Base-by-base conservation (phyloP, 2,797 vertebrate genomes). In the Xenentodon cancila region DNA sequence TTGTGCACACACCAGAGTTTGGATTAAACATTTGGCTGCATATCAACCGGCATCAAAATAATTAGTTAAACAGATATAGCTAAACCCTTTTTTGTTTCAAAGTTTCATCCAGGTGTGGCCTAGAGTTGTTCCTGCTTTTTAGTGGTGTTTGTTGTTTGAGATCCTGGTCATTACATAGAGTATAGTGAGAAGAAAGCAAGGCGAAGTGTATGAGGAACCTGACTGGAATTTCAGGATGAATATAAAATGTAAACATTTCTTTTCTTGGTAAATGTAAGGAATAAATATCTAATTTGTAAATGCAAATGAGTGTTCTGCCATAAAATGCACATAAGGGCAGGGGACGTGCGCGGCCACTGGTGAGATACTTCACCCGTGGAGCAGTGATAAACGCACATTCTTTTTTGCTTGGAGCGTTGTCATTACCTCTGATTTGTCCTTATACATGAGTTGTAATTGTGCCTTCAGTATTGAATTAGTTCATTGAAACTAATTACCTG, bases 381-480 rank as follows among this genome's bases (percentile, higher is more conserved):
- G 22, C 17, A 55, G 20, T 48, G 47, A 20, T 34, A 68, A 53
- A 43, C 12, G 0, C 16, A 0, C 6, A 2, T 53, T 69, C 13
- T 52, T 7, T n/a, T 67, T 64, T 40, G 13, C 50, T n/a, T 30
- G 3, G 21, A 66, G n/a, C 49, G 4, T 40, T 53, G 21, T 20
- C 22, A 54, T 79, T 60, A 45, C 25, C 37, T 53, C 30, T 27
- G 22, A 54, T 34, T 4, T 59, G 22, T 61, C 17, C 49, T 37
- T 5, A 45, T 60, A 30, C 17, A 45, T 27, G 20, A 32, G 67
- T 37, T 44, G 45, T 68, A 74, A 68, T 44, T 54, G 57, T 49
- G 60, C 50, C 19, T 58, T 40, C 44, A 53, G 50, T 76, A 73
- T 85, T 84, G 44, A 79, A 81, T 84, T 63, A 80, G 37, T 37